Evolutionary conservation across 2,888 invertebrate species (phyloP).

Genomic region (Podabrus alpinus): DNA sequence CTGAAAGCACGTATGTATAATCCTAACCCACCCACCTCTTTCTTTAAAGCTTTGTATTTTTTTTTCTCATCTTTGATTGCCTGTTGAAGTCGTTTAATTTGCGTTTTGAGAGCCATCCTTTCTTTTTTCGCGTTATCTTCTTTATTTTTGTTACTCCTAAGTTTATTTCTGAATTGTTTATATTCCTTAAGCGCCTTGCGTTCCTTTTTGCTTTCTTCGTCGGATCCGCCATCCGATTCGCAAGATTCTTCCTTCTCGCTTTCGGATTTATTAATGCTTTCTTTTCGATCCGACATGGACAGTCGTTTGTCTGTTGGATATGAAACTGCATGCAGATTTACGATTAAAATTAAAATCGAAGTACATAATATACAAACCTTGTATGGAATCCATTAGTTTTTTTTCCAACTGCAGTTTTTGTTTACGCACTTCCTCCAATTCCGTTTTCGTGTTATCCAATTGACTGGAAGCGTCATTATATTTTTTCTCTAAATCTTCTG

Average conservation of each 20-base stretch:
- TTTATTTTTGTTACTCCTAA: slow-evolving; percentile 65
- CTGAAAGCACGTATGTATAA: too few relatives aligned
- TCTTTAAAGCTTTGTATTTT: slow-evolving; percentile 81
- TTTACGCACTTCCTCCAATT: slow-evolving; percentile 79
- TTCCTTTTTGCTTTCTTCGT: slow-evolving; percentile 67
- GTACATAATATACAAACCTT: slow-evolving; percentile 27
- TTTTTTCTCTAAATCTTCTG: slow-evolving; percentile 80
- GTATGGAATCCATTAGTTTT: slow-evolving; percentile 70
- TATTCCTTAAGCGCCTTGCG: slow-evolving; percentile 68
- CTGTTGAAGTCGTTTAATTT: slow-evolving; percentile 80
- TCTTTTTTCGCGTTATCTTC: slow-evolving; percentile 77
- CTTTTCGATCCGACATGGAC: slow-evolving; percentile 55
- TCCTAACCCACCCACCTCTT: slow-evolving; percentile 65
- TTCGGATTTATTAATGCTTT: slow-evolving; percentile 56
- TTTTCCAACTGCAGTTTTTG: slow-evolving; percentile 78
- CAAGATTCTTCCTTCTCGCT: slow-evolving; percentile 65
- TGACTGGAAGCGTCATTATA: slow-evolving; percentile 76
- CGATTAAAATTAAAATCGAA: not conserved
- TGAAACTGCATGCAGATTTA: not conserved
- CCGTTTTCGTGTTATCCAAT: slow-evolving; percentile 73
- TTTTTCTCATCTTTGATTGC: slow-evolving; percentile 79
- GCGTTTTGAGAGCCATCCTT: slow-evolving; percentile 74
- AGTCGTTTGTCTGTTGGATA: slow-evolving; percentile 41
- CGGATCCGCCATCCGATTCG: slow-evolving; percentile 66
- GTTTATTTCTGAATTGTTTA: slow-evolving; percentile 64